Conservation (phyloP, 2,888 invertebrate genomes). For the Labia minor region DNA sequence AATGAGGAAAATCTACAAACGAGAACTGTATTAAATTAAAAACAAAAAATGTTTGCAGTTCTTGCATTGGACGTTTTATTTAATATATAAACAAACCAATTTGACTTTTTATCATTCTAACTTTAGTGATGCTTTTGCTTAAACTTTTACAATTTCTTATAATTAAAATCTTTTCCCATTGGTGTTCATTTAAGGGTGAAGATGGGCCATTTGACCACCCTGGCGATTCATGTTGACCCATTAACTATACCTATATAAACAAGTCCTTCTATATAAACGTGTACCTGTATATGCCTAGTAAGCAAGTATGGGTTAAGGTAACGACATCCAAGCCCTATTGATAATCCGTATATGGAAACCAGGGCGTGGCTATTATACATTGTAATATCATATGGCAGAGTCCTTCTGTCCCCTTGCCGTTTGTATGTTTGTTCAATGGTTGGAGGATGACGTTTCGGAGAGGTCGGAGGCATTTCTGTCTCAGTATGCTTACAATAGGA, state of each 20-base stretch:
- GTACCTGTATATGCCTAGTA: background rate
- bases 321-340: background rate
- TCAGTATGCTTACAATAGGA: background rate
- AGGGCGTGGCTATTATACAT: constrained; percentile 1
- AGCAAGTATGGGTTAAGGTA: background rate
- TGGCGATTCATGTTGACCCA: constrained; percentile 5
- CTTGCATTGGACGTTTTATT: too few species aligned
- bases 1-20: too few species aligned
- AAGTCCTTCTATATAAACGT: background rate
- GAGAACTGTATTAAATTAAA: too few species aligned
- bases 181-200: background rate
- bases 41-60: too few species aligned
- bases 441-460: background rate
- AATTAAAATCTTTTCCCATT: background rate
- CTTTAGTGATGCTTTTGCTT: too few species aligned
- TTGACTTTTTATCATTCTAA: too few species aligned
- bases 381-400: background rate
- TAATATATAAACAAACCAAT: too few species aligned
- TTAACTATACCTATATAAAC: constrained; percentile 7
- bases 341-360: background rate
- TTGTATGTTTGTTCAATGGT: background rate
- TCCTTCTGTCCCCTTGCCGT: background rate
- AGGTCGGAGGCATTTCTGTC: background rate
- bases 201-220: background rate
- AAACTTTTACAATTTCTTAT: too few species aligned